phyloP scores from a whole-genome alignment of 2,888 invertebrate genomes.

The Cephus nigrinus region DNA sequence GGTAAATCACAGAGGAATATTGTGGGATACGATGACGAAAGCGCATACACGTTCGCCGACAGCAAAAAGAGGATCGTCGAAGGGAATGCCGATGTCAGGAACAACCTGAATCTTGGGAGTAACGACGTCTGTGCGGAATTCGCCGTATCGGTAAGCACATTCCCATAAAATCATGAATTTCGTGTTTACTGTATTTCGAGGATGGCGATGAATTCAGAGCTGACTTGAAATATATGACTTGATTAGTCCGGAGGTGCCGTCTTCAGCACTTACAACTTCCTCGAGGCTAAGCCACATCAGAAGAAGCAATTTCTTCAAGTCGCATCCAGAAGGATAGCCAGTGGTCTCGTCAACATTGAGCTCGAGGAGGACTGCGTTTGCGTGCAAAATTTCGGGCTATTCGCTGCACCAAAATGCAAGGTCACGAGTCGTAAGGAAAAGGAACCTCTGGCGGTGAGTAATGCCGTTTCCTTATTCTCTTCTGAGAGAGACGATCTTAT shows the following conservation, averaged over 20 bases:
- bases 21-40: constrained; percentile 72
- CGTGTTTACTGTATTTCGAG: too few relatives aligned
- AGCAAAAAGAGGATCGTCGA: constrained; percentile 73
- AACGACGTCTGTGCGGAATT: constrained; percentile 77
- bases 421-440: constrained; percentile 57
- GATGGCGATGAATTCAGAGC: too few relatives aligned
- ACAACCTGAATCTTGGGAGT: constrained; percentile 68
- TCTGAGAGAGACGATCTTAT: neutral
- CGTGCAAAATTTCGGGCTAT: constrained; percentile 41
- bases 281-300: constrained; percentile 69
- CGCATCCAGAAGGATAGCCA: constrained; percentile 56
- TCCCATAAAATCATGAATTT: neutral
- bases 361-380: constrained; percentile 62
- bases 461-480: constrained; percentile 12
- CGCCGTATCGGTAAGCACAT: constrained; percentile 71
- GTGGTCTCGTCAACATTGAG: constrained; percentile 52
- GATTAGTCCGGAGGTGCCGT: constrained; percentile 74
- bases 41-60: constrained; percentile 75
- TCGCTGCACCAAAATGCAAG: constrained; percentile 55
- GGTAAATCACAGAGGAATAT: constrained; percentile 71
- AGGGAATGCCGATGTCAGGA: constrained; percentile 70
- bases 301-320: constrained; percentile 74
- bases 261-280: constrained; percentile 74
- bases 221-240: constrained; percentile 17
- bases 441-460: constrained; percentile 43